Percentiles rank a stretch among this genome's conserved stretches.
These are phyloP conservation scores for Todiramphus saurophagus DNA, from an alignment of 2,113 vertebrate genomes.

Conservation along the genomic window DNA sequence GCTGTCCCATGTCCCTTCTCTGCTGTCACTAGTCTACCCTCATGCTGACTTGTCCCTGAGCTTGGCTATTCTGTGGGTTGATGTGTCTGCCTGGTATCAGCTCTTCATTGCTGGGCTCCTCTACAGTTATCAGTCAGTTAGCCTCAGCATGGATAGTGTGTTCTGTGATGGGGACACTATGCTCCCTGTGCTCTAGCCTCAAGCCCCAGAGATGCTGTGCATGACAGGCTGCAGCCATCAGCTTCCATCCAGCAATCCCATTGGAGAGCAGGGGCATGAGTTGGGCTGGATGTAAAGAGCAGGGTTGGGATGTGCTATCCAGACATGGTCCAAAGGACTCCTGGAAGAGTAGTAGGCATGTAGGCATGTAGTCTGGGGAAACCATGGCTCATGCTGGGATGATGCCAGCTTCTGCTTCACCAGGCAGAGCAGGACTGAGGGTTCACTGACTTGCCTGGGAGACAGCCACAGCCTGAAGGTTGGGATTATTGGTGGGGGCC, in stretches of 20 bases:
- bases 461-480: constrained; percentile 27
- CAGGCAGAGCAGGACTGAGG: neutral
- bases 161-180: neutral
- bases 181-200: neutral
- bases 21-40: neutral
- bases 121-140: neutral
- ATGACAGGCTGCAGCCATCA: neutral
- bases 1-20: neutral
- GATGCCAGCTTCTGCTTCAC: neutral
- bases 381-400: neutral
- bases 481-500: constrained; percentile 77
- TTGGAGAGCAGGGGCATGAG: neutral
- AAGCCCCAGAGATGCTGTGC: neutral
- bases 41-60: neutral
- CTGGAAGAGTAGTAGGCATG: neutral
- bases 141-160: neutral
- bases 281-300: neutral
- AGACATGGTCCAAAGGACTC: neutral
- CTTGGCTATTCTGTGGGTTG: no score
- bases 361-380: neutral
- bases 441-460: neutral
- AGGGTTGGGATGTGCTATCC: neutral
- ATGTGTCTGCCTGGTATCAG: neutral
- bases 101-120: neutral
- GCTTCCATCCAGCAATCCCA: neutral